Evolutionary conservation across 2,797 vertebrate genomes (phyloP).

Genomic region (Chiloscyllium punctatum): DNA sequence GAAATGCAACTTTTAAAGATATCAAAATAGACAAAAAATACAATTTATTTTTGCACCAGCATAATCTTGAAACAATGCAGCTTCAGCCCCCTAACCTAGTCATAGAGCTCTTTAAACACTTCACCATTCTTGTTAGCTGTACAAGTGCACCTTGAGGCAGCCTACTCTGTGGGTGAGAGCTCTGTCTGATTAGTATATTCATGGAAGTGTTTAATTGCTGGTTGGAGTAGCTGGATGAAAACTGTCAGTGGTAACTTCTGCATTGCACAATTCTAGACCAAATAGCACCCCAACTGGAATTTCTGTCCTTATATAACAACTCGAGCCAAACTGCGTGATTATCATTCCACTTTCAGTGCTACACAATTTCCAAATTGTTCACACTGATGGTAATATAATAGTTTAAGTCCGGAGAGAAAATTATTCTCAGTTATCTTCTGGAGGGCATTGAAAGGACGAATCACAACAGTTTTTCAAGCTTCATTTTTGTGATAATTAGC

Average conservation of each 20-base stretch:
- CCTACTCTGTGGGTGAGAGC: background rate
- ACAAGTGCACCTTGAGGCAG: background rate
- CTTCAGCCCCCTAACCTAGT: background rate
- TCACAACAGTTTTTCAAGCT: background rate
- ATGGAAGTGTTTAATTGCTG: background rate
- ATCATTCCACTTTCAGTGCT: slow-evolving; percentile 3
- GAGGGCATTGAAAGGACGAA: background rate
- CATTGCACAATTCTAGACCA: background rate
- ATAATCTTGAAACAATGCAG: background rate
- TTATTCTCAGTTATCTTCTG: background rate
- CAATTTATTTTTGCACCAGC: background rate
- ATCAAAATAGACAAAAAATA: background rate
- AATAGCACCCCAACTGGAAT: background rate
- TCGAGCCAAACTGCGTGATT: background rate
- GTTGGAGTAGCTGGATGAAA: background rate
- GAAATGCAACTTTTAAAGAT: background rate
- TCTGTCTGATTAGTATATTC: background rate
- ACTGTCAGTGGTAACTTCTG: background rate
- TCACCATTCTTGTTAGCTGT: background rate
- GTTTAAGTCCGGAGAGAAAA: background rate
- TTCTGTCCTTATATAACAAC: background rate
- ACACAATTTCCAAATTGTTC: background rate
- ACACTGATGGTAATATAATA: background rate
- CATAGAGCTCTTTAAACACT: background rate
- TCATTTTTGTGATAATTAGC: background rate